phyloP scores from a whole-genome alignment of 2,888 invertebrate species.

The Petrophora chlorosata region DNA sequence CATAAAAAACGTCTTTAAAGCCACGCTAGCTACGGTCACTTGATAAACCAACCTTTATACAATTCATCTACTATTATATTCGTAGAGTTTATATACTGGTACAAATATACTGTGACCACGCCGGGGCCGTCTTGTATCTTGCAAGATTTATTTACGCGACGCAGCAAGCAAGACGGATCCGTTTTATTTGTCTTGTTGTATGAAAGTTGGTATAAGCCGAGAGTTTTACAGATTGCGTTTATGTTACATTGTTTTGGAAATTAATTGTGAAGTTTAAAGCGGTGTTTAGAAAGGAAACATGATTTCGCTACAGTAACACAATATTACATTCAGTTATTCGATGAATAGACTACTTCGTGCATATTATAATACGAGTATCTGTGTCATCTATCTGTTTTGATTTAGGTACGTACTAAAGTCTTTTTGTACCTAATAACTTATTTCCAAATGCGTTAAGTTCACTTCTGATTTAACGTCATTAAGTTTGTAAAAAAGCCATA shows the following conservation, averaged over 20 bases:
- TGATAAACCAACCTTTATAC: too few species aligned
- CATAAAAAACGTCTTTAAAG: too few species aligned
- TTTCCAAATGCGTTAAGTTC: conserved; percentile 26
- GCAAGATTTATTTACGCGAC: conserved; percentile 71
- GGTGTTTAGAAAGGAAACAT: too few species aligned
- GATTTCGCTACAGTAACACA: too few species aligned
- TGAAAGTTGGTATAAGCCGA: conserved; percentile 23
- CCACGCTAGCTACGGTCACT: too few species aligned
- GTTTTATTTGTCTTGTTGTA: conserved; percentile 40
- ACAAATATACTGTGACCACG: conserved; percentile 9
- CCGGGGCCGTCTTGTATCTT: conserved; percentile 63
- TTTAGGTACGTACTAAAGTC: too few species aligned
- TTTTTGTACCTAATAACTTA: conserved; percentile 21
- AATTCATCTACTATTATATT: too few species aligned
- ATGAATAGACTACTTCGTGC: too few species aligned
- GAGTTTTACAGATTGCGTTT: conserved; percentile 14
- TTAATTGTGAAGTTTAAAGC: neutral
- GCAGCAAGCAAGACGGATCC: conserved; percentile 44
- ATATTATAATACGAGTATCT: too few species aligned
- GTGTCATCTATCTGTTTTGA: too few species aligned
- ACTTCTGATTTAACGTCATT: conserved; percentile 52
- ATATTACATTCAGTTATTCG: too few species aligned
- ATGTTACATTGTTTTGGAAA: conserved; percentile 5
- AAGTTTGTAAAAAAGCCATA: conserved; percentile 52
- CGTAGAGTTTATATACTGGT: conserved; percentile 5